phyloP scores from a whole-genome alignment of 1,140 invertebrate species.

The Rhyacophila brunnea region DNA sequence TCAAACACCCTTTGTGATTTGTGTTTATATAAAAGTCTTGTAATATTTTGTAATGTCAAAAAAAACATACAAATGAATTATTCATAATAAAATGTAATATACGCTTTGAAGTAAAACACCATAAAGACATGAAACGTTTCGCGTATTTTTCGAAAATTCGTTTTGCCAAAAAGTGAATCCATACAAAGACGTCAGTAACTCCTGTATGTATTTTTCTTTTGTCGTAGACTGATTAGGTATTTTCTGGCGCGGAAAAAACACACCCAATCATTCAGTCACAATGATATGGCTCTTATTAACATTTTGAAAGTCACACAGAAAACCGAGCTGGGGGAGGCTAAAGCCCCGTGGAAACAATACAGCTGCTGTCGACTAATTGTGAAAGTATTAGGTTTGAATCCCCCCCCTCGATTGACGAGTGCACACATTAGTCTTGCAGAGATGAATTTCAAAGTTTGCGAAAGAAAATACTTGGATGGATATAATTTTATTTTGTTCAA shows the following conservation, averaged over 20 bases:
- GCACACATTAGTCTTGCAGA: too few species aligned
- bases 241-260: not conserved
- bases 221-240: not conserved
- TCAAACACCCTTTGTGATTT: too few species aligned
- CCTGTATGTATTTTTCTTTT: not conserved
- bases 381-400: not conserved
- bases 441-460: too few species aligned
- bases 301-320: slow-evolving; percentile 12
- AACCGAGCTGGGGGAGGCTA: not conserved
- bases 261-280: not conserved
- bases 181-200: not conserved
- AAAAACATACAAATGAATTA: too few species aligned
- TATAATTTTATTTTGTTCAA: too few species aligned
- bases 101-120: too few species aligned
- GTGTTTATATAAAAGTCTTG: too few species aligned
- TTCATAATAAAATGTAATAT: too few species aligned
- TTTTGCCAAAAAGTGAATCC: not conserved
- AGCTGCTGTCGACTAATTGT: slow-evolving; percentile 23
- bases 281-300: not conserved
- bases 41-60: too few species aligned
- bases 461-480: too few species aligned
- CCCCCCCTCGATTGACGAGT: not conserved
- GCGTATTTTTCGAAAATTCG: not conserved
- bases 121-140: too few species aligned
- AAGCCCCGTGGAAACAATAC: slow-evolving; percentile 22